Evolutionary conservation across 2,888 invertebrate species (phyloP).

Genomic region (Phrixothrix hirtus): DNA sequence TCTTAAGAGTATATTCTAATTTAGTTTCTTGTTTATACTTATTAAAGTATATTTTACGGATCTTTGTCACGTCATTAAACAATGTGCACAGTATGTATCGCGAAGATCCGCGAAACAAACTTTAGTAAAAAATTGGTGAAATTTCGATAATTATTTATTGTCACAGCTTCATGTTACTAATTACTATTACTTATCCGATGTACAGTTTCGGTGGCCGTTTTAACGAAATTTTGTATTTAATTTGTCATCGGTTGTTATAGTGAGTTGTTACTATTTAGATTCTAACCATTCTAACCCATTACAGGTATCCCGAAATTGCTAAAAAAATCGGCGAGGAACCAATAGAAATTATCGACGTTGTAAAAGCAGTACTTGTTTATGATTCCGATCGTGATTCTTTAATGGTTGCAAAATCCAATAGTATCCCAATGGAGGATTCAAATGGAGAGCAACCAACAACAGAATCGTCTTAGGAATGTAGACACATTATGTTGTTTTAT

Average conservation of each 20-base stretch:
- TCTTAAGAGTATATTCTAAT: neutral
- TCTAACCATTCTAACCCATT: too few species aligned
- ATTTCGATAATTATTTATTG: too few species aligned
- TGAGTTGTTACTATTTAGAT: too few species aligned
- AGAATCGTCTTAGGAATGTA: neutral
- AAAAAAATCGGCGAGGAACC: conserved; percentile 19
- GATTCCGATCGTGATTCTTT: conserved; percentile 12
- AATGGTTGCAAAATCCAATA: neutral
- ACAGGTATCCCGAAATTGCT: conserved; percentile 15
- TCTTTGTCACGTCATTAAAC: too few species aligned
- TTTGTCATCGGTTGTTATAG: too few species aligned
- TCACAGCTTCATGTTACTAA: too few species aligned
- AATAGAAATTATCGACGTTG: conserved; percentile 18
- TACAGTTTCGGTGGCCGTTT: neutral
- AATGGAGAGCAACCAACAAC: neutral
- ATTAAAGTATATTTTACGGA: too few species aligned
- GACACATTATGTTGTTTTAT: neutral
- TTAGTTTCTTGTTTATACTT: too few species aligned
- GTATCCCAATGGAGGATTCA: neutral
- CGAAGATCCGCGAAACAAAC: too few species aligned
- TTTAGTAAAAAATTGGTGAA: neutral
- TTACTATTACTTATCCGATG: too few species aligned
- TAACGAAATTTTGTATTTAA: too few species aligned
- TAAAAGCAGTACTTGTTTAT: conserved; percentile 17
- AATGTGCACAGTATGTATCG: too few species aligned